Base-by-base conservation (phyloP, 2,113 vertebrate genomes). In the Polypterus senegalus region DNA sequence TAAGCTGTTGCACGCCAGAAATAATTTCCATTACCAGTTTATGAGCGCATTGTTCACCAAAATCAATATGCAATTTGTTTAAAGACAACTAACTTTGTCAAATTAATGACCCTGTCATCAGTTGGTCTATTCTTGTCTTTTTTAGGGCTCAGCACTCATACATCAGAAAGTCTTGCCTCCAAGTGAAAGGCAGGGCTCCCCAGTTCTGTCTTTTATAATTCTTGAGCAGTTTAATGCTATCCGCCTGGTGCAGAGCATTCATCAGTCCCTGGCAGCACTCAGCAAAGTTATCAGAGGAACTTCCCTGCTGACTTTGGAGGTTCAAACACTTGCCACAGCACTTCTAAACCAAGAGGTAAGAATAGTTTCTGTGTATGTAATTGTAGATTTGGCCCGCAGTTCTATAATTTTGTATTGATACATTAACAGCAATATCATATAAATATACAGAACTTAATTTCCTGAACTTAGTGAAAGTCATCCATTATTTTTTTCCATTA, bases 211-310 rank as follows among this genome's bases (percentile, higher is more conserved):
- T 0, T 97, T 97, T 71, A 77, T 97, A 68, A 47, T 77, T 59
- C 81, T 97, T 66, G 96, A 98, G 59, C 92, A 96, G 47, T 97
- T 90, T 76, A 97, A 83, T 64, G 92, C 86, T 27, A 77, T 99
- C 63, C 87, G 85, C 53, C 76, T 99, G 67, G 87, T 99, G 49
- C 96, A 97, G 74, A 87, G 79, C 63, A 83, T 99, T 57, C 96
- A 99, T 81, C 92, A 95, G 46, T 98, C 96, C 1, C 86, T 99
- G 72, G 94, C 94, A 49, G 85, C 92, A 47, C 84, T 99, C 75
- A 98, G 94, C 74, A 98, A 93, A 75, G 93, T 99, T 66, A 97
- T 98, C 78, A 83, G 95, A 77, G 95, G 96, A 58, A 88, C 89
- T 5, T 90, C 91, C 0, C 80, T 97, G 56, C 67, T 97, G 61